Percentiles rank a stretch among this genome's conserved stretches.
phyloP scores from a whole-genome alignment of 30 jellyfish, hydroid and myxozoan species.

The Clytia hemisphaerica region DNA sequence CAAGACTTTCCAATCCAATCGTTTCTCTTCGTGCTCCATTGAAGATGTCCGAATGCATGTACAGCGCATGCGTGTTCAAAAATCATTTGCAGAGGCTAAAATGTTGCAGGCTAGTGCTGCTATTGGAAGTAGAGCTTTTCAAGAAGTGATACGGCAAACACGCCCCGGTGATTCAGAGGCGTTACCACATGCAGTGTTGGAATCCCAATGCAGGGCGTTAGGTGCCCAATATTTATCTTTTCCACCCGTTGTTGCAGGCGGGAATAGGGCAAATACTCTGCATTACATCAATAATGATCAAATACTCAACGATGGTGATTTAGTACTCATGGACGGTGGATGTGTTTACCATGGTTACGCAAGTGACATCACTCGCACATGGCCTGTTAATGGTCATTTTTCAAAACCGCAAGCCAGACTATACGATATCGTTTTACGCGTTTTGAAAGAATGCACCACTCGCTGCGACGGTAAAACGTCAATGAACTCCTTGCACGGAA shows the following conservation, averaged over 20 bases:
- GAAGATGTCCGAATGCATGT: too few relatives aligned
- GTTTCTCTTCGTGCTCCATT: too few relatives aligned
- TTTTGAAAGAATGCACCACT: conserved; percentile 44
- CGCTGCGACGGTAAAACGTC: conserved; percentile 66
- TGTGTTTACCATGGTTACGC: conserved; percentile 87
- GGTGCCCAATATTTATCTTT: conserved; percentile 90
- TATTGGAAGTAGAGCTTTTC: too few relatives aligned
- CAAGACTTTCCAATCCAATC: too few relatives aligned
- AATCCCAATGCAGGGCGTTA: conserved; percentile 60
- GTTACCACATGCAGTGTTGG: conserved; percentile 54
- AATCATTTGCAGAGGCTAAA: too few relatives aligned
- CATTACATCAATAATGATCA: conserved; percentile 82
- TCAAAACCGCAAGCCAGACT: conserved; percentile 42
- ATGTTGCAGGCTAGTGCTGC: too few relatives aligned
- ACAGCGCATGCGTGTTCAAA: too few relatives aligned
- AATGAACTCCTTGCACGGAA: conserved; percentile 55
- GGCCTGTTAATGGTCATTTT: conserved; percentile 92
- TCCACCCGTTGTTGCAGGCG: conserved; percentile 98
- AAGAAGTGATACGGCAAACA: conserved; percentile 68
- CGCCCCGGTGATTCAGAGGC: conserved; percentile 70
- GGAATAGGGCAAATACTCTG: conserved; percentile 74
- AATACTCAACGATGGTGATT: conserved; percentile 74
- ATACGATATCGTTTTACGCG: conserved; percentile 75
- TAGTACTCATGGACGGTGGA: conserved; percentile 91
- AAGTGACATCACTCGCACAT: conserved; percentile 85